Conservation (phyloP, 2,797 vertebrate species). For the Oryzias dopingdopingensis region DNA sequence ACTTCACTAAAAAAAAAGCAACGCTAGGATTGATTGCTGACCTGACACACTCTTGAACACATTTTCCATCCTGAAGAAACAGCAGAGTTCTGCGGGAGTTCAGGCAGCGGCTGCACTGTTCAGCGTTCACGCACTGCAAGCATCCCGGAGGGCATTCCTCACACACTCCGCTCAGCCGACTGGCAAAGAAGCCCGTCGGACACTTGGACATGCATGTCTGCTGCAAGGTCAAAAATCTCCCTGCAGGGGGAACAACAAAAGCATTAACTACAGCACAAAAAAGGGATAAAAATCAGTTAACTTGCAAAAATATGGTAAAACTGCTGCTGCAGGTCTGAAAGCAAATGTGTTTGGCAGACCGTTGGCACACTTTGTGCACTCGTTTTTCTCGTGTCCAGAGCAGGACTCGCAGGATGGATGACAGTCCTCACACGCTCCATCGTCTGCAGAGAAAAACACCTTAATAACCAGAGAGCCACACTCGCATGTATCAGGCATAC, state of each 20-base stretch:
- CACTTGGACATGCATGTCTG: conserved; percentile 75
- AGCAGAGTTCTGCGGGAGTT: conserved; percentile 53
- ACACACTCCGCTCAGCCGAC: conserved; percentile 58
- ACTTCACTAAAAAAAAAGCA: conserved; percentile 1
- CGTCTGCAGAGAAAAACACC: conserved; percentile 57
- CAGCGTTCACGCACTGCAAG: conserved; percentile 62
- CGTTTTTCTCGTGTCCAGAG: conserved; percentile 65
- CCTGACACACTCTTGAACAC: conserved; percentile 75
- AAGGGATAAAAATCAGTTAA: not conserved
- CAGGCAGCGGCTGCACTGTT: conserved; percentile 73
- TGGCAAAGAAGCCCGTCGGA: conserved; percentile 65
- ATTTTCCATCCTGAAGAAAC: conserved; percentile 73
- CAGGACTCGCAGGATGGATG: conserved; percentile 84
- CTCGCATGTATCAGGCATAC: not conserved
- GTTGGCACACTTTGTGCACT: conserved; percentile 82
- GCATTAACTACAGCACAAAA: conserved; percentile 14
- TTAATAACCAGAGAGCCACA: not conserved
- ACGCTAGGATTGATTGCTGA: conserved; percentile 38
- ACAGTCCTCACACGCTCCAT: conserved; percentile 73
- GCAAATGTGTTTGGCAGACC: conserved; percentile 69
- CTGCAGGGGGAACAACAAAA: conserved; percentile 46
- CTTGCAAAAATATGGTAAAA: conserved; percentile 1
- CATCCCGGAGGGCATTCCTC: conserved; percentile 72
- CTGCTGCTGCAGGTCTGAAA: conserved; percentile 9
- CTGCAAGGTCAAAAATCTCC: conserved; percentile 68